Percentiles rank a stretch among this genome's conserved stretches.
Conservation (phyloP, 2,113 vertebrate species). For the Mobula birostris region DNA sequence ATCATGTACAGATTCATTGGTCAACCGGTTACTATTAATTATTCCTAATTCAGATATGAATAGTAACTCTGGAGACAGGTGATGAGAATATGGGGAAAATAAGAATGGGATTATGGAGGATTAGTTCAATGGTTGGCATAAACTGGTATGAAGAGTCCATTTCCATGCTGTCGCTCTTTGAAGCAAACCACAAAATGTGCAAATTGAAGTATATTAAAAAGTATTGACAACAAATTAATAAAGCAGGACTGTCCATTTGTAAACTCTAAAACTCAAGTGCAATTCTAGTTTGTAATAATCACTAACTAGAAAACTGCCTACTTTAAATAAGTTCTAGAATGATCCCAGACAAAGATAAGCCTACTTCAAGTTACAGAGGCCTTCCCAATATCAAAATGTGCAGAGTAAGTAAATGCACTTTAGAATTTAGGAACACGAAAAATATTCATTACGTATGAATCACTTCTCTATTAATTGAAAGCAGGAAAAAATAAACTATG, state of each 20-base stretch:
- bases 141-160: no score
- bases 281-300: neutral
- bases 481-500: neutral
- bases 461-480: neutral
- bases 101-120: no score
- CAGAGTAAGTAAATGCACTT: neutral
- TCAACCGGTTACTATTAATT: no score
- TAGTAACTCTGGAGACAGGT: no score
- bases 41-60: no score
- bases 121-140: no score
- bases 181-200: neutral
- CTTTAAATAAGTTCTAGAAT: neutral
- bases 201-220: neutral
- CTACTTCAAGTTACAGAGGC: neutral
- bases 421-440: neutral
- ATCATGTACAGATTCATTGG: no score
- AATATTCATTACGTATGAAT: neutral
- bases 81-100: no score
- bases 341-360: neutral
- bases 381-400: neutral
- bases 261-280: neutral
- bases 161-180: no score
- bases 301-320: neutral
- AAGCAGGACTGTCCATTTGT: neutral
- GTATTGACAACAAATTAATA: neutral